A percentile compares a stretch with the other conserved stretches of the same genome.
Conservation (phyloP, 2,797 vertebrate genomes). For the Channa striata region DNA sequence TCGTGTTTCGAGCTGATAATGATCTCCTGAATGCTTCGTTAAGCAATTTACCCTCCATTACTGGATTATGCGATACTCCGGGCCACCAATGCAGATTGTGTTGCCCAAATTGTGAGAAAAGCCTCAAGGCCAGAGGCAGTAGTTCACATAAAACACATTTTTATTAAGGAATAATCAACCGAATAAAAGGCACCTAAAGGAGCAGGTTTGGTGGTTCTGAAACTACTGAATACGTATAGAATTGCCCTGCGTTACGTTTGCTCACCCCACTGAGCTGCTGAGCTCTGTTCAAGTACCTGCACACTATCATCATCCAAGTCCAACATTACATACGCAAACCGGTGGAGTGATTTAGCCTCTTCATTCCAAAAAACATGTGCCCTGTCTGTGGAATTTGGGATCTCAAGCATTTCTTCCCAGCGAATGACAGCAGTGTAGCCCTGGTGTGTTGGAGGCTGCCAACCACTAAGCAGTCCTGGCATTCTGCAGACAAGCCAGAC, state of each 20-base stretch:
- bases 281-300: slow-evolving; percentile 32
- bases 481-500: slow-evolving; percentile 82
- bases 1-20: not conserved
- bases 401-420: slow-evolving; percentile 70
- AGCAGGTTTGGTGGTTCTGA: slow-evolving; percentile 2
- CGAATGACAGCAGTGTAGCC: slow-evolving; percentile 80
- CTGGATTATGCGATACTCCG: not conserved
- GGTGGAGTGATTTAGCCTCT: slow-evolving; percentile 49
- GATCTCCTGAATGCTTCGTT: not conserved
- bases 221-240: slow-evolving; percentile 4
- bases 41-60: not conserved
- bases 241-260: not conserved
- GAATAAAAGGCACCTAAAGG: not conserved
- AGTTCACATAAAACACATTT: not conserved
- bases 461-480: slow-evolving; percentile 83
- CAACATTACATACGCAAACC: slow-evolving; percentile 56
- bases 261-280: not conserved
- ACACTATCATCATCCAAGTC: slow-evolving; percentile 39
- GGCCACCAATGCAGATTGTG: not conserved
- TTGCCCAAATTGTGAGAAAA: not conserved
- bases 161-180: not conserved
- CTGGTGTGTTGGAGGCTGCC: slow-evolving; percentile 79
- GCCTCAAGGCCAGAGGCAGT: not conserved
- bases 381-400: slow-evolving; percentile 77
- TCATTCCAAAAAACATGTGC: slow-evolving; percentile 65